Evolutionary conservation across 2,113 vertebrate genomes (phyloP).

Genomic region (Calonectris borealis): DNA sequence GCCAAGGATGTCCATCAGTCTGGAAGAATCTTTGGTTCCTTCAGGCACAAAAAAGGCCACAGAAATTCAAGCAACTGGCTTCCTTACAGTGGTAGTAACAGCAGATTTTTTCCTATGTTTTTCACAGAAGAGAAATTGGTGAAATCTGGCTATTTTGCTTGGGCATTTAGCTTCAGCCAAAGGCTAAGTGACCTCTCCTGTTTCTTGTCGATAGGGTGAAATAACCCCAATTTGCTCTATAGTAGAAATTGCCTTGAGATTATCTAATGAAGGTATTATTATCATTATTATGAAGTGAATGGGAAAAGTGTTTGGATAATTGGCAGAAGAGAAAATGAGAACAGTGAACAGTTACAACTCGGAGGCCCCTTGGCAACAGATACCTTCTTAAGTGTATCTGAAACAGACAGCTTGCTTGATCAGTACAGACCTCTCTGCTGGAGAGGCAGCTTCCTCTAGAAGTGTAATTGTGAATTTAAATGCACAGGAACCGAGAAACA

Average conservation of each 20-base stretch:
- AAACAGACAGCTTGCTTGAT: conserved; percentile 48
- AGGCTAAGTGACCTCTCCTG: conserved; percentile 41
- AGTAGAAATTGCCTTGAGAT: conserved; percentile 51
- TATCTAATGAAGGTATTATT: conserved; percentile 57
- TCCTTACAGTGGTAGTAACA: neutral
- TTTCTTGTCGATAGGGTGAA: conserved; percentile 29
- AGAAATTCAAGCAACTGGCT: neutral
- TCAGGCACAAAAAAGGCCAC: neutral
- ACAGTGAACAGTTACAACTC: conserved; percentile 38
- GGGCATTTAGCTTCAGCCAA: conserved; percentile 21
- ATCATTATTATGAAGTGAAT: conserved; percentile 51
- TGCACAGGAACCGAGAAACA: neutral
- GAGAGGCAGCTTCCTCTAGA: conserved; percentile 23
- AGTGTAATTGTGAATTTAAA: conserved; percentile 41
- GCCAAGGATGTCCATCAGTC: neutral
- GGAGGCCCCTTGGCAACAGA: conserved; percentile 52
- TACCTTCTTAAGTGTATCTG: conserved; percentile 32
- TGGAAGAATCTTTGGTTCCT: neutral
- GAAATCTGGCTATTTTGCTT: conserved; percentile 13
- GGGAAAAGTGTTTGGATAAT: conserved; percentile 46
- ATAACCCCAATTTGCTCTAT: conserved; percentile 50
- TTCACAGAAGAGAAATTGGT: neutral
- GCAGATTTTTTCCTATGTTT: neutral
- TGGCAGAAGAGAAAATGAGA: conserved; percentile 56
- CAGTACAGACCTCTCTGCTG: conserved; percentile 42